Evolutionary conservation across 2,888 invertebrate species (phyloP).

Genomic region (Dimorphilus gyrociliatus): DNA sequence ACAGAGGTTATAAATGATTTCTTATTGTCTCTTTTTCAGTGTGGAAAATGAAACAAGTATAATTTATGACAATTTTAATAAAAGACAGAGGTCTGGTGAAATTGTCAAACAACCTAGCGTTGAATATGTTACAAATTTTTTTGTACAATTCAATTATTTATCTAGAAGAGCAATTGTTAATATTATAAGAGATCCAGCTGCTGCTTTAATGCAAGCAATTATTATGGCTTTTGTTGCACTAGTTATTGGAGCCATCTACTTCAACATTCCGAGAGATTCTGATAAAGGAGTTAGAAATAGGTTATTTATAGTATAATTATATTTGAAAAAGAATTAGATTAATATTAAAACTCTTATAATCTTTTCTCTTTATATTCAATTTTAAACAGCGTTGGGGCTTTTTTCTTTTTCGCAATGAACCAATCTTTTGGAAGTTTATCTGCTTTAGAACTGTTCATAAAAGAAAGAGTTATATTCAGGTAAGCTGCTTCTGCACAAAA

Average conservation of each 20-base stretch:
- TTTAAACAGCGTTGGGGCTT: constrained; percentile 25
- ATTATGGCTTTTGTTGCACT: constrained; percentile 26
- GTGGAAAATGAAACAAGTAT: too few relatives aligned
- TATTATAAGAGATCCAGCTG: constrained; percentile 22
- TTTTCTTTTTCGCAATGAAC: constrained; percentile 35
- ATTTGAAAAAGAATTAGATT: neutral
- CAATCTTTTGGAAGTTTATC: constrained; percentile 33
- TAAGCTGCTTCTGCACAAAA: constrained; percentile 14
- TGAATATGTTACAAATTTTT: constrained; percentile 6
- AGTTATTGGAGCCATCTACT: constrained; percentile 30
- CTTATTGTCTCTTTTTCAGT: too few relatives aligned
- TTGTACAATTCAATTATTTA: constrained; percentile 17
- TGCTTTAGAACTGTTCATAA: constrained; percentile 32
- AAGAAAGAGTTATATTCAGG: constrained; percentile 32
- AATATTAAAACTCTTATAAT: neutral
- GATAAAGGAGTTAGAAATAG: constrained; percentile 28
- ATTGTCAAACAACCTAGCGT: too few relatives aligned
- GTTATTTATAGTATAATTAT: constrained; percentile 8
- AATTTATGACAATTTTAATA: too few relatives aligned
- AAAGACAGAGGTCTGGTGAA: too few relatives aligned
- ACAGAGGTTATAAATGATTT: too few relatives aligned
- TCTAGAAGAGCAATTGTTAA: constrained; percentile 23
- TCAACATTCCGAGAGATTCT: constrained; percentile 16
- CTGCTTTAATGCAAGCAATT: constrained; percentile 15
- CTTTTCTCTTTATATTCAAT: neutral